A percentile compares a stretch with the other conserved stretches of the same genome.
Conservation (phyloP, 2,888 invertebrate genomes). For the Apamea monoglypha region DNA sequence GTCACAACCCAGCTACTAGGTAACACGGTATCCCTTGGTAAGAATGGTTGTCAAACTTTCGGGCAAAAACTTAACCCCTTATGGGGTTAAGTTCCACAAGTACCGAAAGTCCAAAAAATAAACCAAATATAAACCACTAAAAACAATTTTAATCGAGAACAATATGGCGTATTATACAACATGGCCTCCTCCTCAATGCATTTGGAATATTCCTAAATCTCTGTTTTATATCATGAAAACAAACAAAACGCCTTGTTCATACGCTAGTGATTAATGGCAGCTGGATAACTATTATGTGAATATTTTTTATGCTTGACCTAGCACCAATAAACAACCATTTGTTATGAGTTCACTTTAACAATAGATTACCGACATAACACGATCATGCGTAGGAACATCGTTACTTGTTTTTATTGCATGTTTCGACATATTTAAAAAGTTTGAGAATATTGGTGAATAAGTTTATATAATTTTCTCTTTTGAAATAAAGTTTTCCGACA, state of each 20-base stretch:
- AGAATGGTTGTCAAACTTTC: neutral
- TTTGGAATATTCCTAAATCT: slow-evolving; percentile 42
- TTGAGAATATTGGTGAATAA: neutral
- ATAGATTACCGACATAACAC: slow-evolving; percentile 31
- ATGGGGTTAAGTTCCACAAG: neutral
- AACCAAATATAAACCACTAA: neutral
- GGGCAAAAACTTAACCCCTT: neutral
- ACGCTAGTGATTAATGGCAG: slow-evolving; percentile 39
- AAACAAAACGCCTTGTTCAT: slow-evolving; percentile 26
- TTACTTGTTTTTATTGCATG: slow-evolving; percentile 14
- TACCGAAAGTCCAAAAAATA: neutral
- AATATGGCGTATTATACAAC: slow-evolving; percentile 8
- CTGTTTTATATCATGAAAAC: slow-evolving; percentile 54
- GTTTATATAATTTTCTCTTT: neutral
- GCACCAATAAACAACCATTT: slow-evolving; percentile 40
- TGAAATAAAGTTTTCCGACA: neutral
- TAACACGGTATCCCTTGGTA: neutral
- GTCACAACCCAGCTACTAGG: neutral
- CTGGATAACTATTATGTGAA: slow-evolving; percentile 39
- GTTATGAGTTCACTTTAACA: slow-evolving; percentile 40
- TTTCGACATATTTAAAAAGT: neutral
- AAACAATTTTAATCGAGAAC: slow-evolving; percentile 4
- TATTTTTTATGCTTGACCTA: slow-evolving; percentile 47
- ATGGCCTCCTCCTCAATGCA: slow-evolving; percentile 22
- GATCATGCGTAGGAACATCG: slow-evolving; percentile 23